Conservation (phyloP, 2,888 invertebrate genomes). For the Campaea margaritaria region DNA sequence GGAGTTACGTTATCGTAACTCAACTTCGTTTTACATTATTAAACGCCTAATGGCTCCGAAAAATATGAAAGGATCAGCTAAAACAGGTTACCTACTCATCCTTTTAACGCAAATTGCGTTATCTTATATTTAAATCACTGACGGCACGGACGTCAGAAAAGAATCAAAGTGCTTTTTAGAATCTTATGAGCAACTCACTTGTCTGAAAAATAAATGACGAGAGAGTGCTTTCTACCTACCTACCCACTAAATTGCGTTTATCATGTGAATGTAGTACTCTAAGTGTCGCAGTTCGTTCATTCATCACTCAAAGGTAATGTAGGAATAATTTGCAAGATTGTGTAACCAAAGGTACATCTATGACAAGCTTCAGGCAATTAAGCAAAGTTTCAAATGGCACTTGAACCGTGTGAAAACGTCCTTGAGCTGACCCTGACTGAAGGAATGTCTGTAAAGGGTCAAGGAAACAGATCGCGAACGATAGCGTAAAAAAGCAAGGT, state of each 20-base stretch:
- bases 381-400: slow-evolving; percentile 12
- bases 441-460: slow-evolving; percentile 27
- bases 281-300: neutral
- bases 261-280: neutral
- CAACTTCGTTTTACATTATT: slow-evolving; percentile 35
- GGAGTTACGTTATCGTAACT: slow-evolving; percentile 17
- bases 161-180: slow-evolving; percentile 42
- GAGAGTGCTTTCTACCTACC: neutral
- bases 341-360: neutral
- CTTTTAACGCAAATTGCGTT: slow-evolving; percentile 64
- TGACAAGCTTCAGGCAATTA: slow-evolving; percentile 13
- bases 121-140: slow-evolving; percentile 53
- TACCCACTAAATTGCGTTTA: neutral
- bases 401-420: slow-evolving; percentile 6
- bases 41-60: slow-evolving; percentile 55
- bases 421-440: slow-evolving; percentile 14
- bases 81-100: slow-evolving; percentile 61
- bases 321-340: neutral
- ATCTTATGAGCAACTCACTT: slow-evolving; percentile 5
- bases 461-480: slow-evolving; percentile 14
- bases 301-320: neutral
- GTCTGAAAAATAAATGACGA: slow-evolving; percentile 24
- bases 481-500: slow-evolving; percentile 23
- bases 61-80: slow-evolving; percentile 59
- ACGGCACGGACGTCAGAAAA: slow-evolving; percentile 36